Conservation (phyloP, 2,888 invertebrate genomes). For the Eilema sororculum region DNA sequence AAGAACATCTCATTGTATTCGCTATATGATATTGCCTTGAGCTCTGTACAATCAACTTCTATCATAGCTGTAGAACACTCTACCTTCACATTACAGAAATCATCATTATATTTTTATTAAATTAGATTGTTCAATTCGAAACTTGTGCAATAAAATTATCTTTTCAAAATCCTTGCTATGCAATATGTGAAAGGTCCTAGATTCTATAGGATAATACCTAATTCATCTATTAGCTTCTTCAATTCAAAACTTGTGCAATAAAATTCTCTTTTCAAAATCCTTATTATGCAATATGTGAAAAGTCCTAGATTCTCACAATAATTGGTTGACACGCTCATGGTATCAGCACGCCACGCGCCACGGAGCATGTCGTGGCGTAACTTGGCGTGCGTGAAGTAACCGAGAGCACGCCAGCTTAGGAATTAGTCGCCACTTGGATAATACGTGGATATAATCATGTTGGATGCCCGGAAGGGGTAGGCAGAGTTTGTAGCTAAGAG, state of each 20-base stretch:
- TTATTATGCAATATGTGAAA: slow-evolving; percentile 28
- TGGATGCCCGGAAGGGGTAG: neutral
- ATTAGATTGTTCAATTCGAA: too few relatives aligned
- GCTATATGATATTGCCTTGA: too few relatives aligned
- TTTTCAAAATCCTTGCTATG: neutral
- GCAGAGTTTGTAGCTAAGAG: neutral
- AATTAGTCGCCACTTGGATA: slow-evolving; percentile 19
- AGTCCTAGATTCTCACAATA: slow-evolving; percentile 34
- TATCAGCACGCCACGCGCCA: slow-evolving; percentile 61
- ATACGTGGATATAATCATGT: slow-evolving; percentile 7
- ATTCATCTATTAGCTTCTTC: too few relatives aligned
- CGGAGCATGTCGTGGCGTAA: slow-evolving; percentile 64
- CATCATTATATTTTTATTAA: too few relatives aligned
- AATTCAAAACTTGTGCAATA: neutral
- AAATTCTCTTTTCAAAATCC: neutral
- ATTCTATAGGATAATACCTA: too few relatives aligned
- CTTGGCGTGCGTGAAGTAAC: slow-evolving; percentile 44
- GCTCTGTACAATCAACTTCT: too few relatives aligned
- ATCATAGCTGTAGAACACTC: too few relatives aligned
- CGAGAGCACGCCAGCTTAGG: slow-evolving; percentile 20
- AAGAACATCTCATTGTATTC: too few relatives aligned
- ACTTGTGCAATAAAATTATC: neutral
- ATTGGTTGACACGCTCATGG: slow-evolving; percentile 27
- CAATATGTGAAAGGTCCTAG: slow-evolving; percentile 38
- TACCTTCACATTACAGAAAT: too few relatives aligned